Percentiles rank a stretch among this genome's conserved stretches.
These are phyloP conservation scores for Mergus octosetaceus DNA, from an alignment of 2,797 vertebrate genomes.

Conservation along the genomic window DNA sequence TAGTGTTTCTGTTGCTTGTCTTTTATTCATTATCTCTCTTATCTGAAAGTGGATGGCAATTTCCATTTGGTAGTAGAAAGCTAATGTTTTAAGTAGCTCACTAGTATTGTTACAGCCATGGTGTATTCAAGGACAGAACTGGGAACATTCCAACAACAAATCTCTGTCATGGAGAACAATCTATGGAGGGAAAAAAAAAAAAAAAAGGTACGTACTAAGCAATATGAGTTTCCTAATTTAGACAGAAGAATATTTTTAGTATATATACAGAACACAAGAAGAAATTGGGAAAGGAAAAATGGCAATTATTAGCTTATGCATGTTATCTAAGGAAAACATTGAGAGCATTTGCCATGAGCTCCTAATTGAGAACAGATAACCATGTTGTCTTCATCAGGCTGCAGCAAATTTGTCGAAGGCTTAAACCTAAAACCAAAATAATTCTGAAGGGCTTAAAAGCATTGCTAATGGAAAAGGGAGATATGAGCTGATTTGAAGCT, in stretches of 20 bases:
- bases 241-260: not conserved
- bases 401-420: not conserved
- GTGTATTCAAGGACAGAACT: not conserved
- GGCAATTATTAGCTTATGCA: not conserved
- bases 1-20: constrained; percentile 34
- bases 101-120: accelerated
- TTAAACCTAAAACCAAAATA: not conserved
- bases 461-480: not conserved
- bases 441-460: not conserved
- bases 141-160: constrained; percentile 35
- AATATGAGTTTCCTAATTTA: constrained; percentile 1
- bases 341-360: not conserved
- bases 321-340: not conserved
- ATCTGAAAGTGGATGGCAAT: not conserved
- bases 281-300: constrained; percentile 17
- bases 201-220: not conserved
- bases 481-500: not conserved
- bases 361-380: not conserved
- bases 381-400: not conserved
- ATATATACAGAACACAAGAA: not conserved
- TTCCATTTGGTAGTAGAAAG: not conserved
- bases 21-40: constrained; percentile 10
- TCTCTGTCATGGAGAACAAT: not conserved
- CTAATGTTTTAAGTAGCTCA: not conserved
- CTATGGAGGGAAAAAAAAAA: not conserved